Evolutionary conservation across 2,113 vertebrate genomes (phyloP).

Genomic region (Chaetodon trifascialis): DNA sequence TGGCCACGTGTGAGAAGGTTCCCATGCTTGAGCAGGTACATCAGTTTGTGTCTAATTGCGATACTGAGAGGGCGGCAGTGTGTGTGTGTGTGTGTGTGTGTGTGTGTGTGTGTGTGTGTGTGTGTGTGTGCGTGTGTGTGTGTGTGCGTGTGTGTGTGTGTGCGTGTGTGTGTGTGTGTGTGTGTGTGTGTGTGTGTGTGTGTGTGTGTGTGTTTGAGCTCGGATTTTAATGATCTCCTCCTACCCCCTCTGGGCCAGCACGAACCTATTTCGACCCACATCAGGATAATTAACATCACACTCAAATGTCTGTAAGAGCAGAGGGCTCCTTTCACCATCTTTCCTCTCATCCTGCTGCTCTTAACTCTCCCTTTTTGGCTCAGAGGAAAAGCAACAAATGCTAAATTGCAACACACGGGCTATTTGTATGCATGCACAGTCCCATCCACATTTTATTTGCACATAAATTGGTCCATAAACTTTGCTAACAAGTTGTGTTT

Average conservation of each 20-base stretch:
- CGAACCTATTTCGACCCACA: slow-evolving; percentile 75
- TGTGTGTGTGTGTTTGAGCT: slow-evolving; percentile 32
- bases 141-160: slow-evolving; percentile 48
- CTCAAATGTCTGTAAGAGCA: slow-evolving; percentile 65
- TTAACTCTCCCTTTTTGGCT: slow-evolving; percentile 28
- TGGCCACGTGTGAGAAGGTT: slow-evolving; percentile 29
- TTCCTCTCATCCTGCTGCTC: slow-evolving; percentile 34
- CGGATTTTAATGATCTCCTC: slow-evolving; percentile 75
- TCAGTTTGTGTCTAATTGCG: slow-evolving; percentile 58
- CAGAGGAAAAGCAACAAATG: slow-evolving; percentile 43
- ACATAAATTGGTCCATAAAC: slow-evolving; percentile 70
- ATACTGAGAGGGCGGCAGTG: slow-evolving; percentile 25
- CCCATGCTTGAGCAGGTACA: slow-evolving; percentile 50
- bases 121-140: too few relatives aligned
- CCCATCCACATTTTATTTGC: slow-evolving; percentile 60
- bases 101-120: slow-evolving; percentile 1
- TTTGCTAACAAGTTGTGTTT: slow-evolving; percentile 68
- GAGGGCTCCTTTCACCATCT: slow-evolving; percentile 39
- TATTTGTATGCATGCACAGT: slow-evolving; percentile 60
- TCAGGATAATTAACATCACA: slow-evolving; percentile 82
- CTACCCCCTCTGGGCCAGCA: slow-evolving; percentile 60
- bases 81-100: slow-evolving; percentile 37
- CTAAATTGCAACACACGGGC: slow-evolving; percentile 32
- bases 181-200: background rate
- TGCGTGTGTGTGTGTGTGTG: slow-evolving; percentile 21